phyloP scores from a whole-genome alignment of 2,888 invertebrate species.

The Endomychus coccineus region DNA sequence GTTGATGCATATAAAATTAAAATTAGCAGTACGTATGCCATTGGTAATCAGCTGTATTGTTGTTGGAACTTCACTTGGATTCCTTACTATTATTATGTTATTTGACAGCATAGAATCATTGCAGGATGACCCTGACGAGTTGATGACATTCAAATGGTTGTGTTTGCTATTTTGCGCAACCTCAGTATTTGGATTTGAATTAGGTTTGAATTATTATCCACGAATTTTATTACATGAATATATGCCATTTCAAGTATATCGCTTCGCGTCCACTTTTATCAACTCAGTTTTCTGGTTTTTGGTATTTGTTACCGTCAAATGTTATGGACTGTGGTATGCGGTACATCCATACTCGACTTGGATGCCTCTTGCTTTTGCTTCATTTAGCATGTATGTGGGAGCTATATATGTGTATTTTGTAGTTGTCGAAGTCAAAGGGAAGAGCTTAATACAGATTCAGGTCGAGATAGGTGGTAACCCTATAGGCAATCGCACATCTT shows the following conservation, averaged over 20 bases:
- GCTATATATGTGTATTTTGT: conserved; percentile 20
- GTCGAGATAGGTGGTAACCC: conserved; percentile 34
- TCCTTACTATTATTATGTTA: conserved; percentile 11
- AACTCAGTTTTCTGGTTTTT: conserved; percentile 24
- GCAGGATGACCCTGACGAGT: too few relatives aligned
- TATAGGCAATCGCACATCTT: conserved; percentile 26
- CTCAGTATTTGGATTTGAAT: conserved; percentile 26
- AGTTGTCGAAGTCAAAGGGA: conserved; percentile 29
- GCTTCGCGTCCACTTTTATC: conserved; percentile 18
- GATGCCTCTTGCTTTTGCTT: conserved; percentile 16
- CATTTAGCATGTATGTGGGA: conserved; percentile 22
- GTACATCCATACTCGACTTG: not conserved
- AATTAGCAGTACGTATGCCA: conserved; percentile 27
- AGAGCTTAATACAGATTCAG: conserved; percentile 30
- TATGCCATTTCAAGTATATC: conserved; percentile 30
- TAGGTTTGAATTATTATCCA: conserved; percentile 26
- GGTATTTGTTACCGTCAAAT: conserved; percentile 20
- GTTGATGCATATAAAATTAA: conserved; percentile 18
- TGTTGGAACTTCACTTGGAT: conserved; percentile 9
- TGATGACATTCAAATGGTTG: conserved; percentile 17
- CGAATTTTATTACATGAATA: conserved; percentile 28
- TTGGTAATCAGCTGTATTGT: conserved; percentile 25
- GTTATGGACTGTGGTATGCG: conserved; percentile 14
- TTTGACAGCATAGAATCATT: conserved; percentile 4
- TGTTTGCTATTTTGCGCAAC: conserved; percentile 17